phyloP scores from a whole-genome alignment of 2,888 invertebrate genomes.

The Magallana nippona region DNA sequence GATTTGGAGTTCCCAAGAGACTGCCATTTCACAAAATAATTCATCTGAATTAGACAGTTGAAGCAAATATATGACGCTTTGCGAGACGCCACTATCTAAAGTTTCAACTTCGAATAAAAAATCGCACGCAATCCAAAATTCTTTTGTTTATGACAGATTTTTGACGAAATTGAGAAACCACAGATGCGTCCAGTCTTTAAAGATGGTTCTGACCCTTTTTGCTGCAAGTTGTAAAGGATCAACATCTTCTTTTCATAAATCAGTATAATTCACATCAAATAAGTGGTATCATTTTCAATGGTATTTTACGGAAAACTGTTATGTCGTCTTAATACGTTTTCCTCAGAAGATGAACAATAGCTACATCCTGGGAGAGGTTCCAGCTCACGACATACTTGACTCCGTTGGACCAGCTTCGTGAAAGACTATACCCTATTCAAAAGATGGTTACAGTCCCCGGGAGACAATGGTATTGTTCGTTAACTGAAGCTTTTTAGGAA shows the following conservation, averaged over 20 bases:
- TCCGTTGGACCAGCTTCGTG: not conserved
- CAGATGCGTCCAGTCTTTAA: constrained; percentile 50
- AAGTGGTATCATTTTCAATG: constrained; percentile 45
- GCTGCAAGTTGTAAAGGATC: constrained; percentile 43
- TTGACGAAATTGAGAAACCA: constrained; percentile 49
- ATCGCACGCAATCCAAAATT: constrained; percentile 55
- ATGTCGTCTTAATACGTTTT: constrained; percentile 22
- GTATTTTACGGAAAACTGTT: constrained; percentile 22
- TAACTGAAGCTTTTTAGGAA: constrained; percentile 2
- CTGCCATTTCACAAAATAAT: constrained; percentile 41
- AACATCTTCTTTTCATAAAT: constrained; percentile 50
- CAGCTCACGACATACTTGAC: constrained; percentile 20
- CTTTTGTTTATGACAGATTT: constrained; percentile 54
- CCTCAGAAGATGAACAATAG: constrained; percentile 10
- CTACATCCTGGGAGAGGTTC: not conserved
- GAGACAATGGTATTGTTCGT: not conserved
- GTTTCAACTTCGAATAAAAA: constrained; percentile 53
- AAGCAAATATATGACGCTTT: constrained; percentile 54
- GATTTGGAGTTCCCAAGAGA: constrained; percentile 48
- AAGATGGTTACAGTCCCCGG: not conserved
- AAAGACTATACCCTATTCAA: constrained; percentile 11
- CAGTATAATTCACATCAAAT: constrained; percentile 43
- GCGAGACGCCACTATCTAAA: constrained; percentile 48
- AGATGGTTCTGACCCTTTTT: constrained; percentile 49
- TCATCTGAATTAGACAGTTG: constrained; percentile 50